phyloP scores from a whole-genome alignment of 2,888 invertebrate genomes.

The Exocentrus adspersus region DNA sequence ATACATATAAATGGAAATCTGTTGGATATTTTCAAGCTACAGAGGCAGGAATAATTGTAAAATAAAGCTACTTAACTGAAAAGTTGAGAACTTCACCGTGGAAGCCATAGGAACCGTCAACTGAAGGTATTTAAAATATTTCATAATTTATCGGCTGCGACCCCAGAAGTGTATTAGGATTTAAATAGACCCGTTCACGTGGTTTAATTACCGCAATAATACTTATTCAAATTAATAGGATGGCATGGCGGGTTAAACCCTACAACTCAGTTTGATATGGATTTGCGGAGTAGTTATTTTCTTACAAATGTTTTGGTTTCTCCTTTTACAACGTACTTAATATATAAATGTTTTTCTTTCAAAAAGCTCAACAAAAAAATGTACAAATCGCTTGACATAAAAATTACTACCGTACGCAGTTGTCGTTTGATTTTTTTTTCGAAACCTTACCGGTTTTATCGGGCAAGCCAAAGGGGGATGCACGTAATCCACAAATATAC shows the following conservation, averaged over 20 bases:
- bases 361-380: no score
- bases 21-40: conserved; percentile 37
- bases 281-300: no score
- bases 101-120: conserved; percentile 39
- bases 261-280: no score
- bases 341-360: no score
- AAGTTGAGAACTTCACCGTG: conserved; percentile 43
- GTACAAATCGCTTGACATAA: no score
- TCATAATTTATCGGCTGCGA: conserved; percentile 37
- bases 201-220: conserved; percentile 35
- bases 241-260: no score
- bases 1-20: conserved; percentile 33
- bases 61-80: conserved; percentile 46
- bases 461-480: conserved; percentile 50
- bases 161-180: conserved; percentile 19
- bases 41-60: conserved; percentile 45
- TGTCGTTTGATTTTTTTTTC: no score
- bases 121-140: conserved; percentile 40
- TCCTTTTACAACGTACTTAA: no score
- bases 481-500: conserved; percentile 47
- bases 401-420: no score
- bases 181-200: conserved; percentile 27
- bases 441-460: conserved; percentile 52
- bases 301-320: no score
- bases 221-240: conserved; percentile 37